Evolutionary conservation across 1,140 invertebrate genomes (phyloP).

Genomic region (Ips typographus): DNA sequence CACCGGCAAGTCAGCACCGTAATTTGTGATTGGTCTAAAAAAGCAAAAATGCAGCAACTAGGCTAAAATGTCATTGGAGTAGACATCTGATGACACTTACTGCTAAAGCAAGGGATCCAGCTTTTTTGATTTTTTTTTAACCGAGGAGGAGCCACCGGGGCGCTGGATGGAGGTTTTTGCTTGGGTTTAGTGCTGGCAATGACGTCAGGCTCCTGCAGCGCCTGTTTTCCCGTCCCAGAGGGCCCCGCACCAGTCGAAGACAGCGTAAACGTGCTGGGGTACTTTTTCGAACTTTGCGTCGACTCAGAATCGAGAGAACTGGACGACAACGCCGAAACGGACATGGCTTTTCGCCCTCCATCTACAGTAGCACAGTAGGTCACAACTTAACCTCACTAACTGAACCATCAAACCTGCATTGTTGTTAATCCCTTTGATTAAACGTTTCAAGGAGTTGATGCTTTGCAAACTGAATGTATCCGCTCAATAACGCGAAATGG

Average conservation of each 20-base stretch:
- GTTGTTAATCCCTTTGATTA: conserved; percentile 33
- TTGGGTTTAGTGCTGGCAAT: conserved; percentile 73
- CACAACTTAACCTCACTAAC: conserved; percentile 2
- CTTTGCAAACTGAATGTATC: conserved; percentile 84
- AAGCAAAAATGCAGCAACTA: not conserved
- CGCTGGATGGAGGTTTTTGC: conserved; percentile 49
- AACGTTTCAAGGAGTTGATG: conserved; percentile 77
- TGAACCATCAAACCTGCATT: conserved; percentile 14
- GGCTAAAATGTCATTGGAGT: no score
- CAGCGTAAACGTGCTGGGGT: conserved; percentile 48
- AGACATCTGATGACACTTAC: conserved; percentile 15
- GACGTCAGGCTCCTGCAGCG: conserved; percentile 79
- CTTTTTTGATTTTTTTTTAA: conserved; percentile 71
- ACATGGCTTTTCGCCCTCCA: conserved; percentile 38
- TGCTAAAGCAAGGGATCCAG: conserved; percentile 21
- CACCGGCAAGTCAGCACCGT: no score
- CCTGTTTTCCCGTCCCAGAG: not conserved
- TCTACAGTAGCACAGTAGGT: conserved; percentile 7
- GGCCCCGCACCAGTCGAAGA: conserved; percentile 31
- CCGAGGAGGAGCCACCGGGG: conserved; percentile 78
- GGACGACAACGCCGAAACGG: conserved; percentile 46
- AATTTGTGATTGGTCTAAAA: not conserved
- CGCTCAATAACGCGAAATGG: conserved; percentile 79
- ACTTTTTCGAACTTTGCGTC: conserved; percentile 48
- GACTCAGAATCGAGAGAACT: conserved; percentile 50